Evolutionary conservation across 2,113 vertebrate genomes (phyloP), one percentile per base, ranked within the genome.

Genomic region (Hypocryptadius cinnamomeus): DNA sequence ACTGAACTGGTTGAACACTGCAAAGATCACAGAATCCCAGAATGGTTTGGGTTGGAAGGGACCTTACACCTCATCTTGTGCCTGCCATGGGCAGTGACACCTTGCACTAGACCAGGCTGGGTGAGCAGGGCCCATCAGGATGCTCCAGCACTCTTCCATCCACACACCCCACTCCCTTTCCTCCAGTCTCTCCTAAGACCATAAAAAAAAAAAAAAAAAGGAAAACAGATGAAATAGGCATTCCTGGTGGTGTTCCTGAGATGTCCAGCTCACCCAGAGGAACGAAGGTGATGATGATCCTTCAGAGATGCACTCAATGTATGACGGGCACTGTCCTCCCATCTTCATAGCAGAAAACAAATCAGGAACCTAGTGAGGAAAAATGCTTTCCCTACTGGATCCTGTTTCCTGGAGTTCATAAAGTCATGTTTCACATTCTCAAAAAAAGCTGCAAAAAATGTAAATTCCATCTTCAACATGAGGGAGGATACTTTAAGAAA

Each of bases 221-320:
- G 30, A n/a, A 22, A 61, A 57, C 0, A 31, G 3, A 31, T 22
- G 9, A 14, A 76, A 33, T 0, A 30, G 8, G 35, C 5, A 30
- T 10, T 13, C 15, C 14, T 47, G 13, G 24, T 53, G 21, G 37
- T 17, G 19, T 3, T 53, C 21, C 28, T 22, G 4, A 70, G 30
- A 15, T 22, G 42, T 6, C 37, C 59, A 45, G 11, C 2, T 73
- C 51, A 15, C 44, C 19, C 54, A 28, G 28, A 84, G 76, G 42
- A 82, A 35, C 7, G 28, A 45, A 11, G 42, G 35, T 44, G 18
- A 9, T 18, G 28, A 51, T 10, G 40, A 4, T 33, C 19, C 31
- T 83, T 69, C 54, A 82, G 71, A 72, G n/a, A 69, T 11, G 10
- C 25, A 30, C 4, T 37, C 7, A 8, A 11, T 5, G 19, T 1